Evolutionary conservation across 2,888 invertebrate genomes (phyloP).

Genomic region (Ommatoiulus sabulosus): DNA sequence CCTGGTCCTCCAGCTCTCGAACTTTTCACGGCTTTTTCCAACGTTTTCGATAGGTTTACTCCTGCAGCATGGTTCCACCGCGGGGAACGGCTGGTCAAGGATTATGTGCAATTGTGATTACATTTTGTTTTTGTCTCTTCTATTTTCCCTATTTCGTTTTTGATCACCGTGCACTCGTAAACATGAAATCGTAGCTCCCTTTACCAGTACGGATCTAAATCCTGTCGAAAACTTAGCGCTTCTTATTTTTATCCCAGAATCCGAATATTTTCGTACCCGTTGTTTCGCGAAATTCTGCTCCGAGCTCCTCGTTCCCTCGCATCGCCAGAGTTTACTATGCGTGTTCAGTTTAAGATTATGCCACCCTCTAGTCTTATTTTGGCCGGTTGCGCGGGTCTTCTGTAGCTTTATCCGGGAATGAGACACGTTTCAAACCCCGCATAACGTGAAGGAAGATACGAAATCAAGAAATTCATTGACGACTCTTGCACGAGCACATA

Average conservation of each 20-base stretch:
- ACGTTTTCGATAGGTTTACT: neutral
- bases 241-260: neutral
- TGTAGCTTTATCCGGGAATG: neutral
- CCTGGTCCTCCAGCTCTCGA: neutral
- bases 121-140: neutral
- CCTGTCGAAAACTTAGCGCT: neutral
- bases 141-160: neutral
- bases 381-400: neutral
- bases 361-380: neutral
- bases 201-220: neutral
- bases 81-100: neutral
- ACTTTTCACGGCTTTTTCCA: neutral
- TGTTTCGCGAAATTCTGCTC: neutral
- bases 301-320: neutral
- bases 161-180: neutral
- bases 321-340: neutral
- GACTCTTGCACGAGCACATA: neutral
- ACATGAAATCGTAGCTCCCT: neutral
- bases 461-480: too few relatives aligned
- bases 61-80: neutral
- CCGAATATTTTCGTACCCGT: neutral
- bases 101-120: neutral
- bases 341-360: neutral
- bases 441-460: too few relatives aligned
- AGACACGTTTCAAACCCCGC: neutral